A percentile compares a stretch with the other conserved stretches of the same genome.
These are phyloP conservation scores for Anguilla megastoma DNA, from an alignment of 2,797 vertebrate species.

Conservation along the genomic window DNA sequence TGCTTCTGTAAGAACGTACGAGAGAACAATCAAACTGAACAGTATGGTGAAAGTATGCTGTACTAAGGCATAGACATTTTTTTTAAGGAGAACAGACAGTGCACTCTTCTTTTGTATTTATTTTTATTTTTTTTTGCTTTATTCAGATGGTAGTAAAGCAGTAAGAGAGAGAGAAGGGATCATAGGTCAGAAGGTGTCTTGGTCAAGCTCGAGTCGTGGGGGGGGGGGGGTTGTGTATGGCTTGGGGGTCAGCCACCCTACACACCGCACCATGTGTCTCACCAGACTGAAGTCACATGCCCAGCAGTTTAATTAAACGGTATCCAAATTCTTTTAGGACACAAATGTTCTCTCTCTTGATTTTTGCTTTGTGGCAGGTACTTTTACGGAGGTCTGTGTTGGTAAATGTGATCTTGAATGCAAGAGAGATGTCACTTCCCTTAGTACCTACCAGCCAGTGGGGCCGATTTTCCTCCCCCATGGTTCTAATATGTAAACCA, in stretches of 20 bases:
- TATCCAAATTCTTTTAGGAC: no score
- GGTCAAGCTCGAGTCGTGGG: no score
- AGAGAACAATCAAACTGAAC: neutral
- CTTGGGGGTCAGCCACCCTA: neutral
- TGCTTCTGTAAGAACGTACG: neutral
- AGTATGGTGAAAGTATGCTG: neutral
- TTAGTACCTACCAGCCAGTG: neutral
- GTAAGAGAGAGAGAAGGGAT: no score
- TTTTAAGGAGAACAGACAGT: no score
- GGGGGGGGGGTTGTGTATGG: no score
- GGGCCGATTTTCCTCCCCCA: neutral
- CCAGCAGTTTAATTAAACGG: neutral
- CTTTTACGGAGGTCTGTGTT: neutral
- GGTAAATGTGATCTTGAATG: neutral
- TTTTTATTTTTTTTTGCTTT: no score
- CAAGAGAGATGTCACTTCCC: neutral
- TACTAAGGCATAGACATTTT: neutral
- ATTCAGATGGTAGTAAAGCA: no score
- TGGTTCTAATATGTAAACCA: conserved; percentile 7
- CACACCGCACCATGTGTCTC: neutral
- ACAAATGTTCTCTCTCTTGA: no score
- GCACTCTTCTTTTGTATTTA: no score
- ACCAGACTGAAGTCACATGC: neutral
- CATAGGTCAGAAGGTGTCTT: no score
- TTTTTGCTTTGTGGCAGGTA: no score